Base-by-base conservation (phyloP, 30 jellyfish, hydroid and myxozoan genomes). In the Turritopsis dohrnii region DNA sequence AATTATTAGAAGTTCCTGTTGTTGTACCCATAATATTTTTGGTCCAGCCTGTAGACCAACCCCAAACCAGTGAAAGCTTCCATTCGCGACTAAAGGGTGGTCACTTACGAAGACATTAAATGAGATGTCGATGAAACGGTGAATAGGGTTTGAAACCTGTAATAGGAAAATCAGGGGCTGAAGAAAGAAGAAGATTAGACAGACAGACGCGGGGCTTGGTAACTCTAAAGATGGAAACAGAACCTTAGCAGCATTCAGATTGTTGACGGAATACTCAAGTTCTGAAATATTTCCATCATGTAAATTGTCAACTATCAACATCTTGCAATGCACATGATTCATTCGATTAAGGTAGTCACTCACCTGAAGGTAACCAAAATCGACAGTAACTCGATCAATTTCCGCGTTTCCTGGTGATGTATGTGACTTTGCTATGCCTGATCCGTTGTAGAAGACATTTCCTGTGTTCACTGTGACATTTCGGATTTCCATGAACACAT, bases 21-120 rank as follows among this genome's bases (percentile, higher is more conserved):
- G 97, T 28, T 92, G 96, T 25, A 92, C 97, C 97, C 97, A 92
- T 21, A 92, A 75, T 1, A 88, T 96, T 1, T 90, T 83, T 72
- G 75, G 19, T 19, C 97, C 97, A 81, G 97, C 96, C 71, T 92
- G 97, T 73, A 87, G 28, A n/a, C 97, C 97, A 52, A 88, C 94
- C 17, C 97, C 97, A 52, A 92, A 76, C 94, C 94, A 87, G 53
- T 88, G 97, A 25, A 54, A 52, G 28, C 93, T 79, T 72, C 88
- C 85, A 81, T 87, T 88, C 18, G 54, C 96, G 21, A 92, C 81
- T 13, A 81, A 73, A 17, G 72, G 74, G 73, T 92, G 97, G 74
- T 92, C 97, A 60, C 28, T 26, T 22, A 92, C 83, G 27, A 84
- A 75, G n/a, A 92, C 89, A 20, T 86, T 53, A 66, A 87, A 92